Conservation (phyloP, 2,113 vertebrate genomes). For the Ophthalmolycus amberensis region DNA sequence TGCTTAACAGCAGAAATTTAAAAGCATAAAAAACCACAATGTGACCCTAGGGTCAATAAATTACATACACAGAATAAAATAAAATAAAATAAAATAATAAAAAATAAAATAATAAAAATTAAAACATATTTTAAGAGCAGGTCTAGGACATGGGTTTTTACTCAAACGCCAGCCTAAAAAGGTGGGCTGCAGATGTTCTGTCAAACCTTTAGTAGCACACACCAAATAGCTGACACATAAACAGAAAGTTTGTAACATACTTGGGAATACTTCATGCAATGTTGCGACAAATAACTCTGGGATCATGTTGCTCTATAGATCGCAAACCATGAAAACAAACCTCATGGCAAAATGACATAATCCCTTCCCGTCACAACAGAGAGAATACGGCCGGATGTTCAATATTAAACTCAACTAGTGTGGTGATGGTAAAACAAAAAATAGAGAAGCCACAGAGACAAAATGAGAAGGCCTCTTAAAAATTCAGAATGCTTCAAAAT, state of each 20-base stretch:
- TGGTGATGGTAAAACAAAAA: constrained; percentile 6
- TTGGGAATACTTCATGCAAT: not conserved
- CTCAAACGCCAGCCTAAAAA: not conserved
- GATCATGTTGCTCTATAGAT: constrained; percentile 38
- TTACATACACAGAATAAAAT: no score
- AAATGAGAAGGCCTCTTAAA: constrained; percentile 30
- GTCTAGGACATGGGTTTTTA: no score
- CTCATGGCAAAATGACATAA: constrained; percentile 30
- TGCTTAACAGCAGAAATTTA: no score
- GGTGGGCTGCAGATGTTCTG: constrained; percentile 7
- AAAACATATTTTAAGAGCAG: no score
- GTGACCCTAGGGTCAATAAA: no score
- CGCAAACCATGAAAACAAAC: constrained; percentile 19
- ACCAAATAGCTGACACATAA: constrained; percentile 7
- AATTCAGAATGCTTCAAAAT: constrained; percentile 7
- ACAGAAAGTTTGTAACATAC: constrained; percentile 11
- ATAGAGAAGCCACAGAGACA: constrained; percentile 14
- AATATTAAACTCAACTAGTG: not conserved
- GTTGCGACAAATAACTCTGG: constrained; percentile 3
- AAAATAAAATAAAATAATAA: no score
- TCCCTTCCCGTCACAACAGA: constrained; percentile 25
- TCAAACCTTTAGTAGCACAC: not conserved
- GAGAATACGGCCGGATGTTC: constrained; percentile 24
- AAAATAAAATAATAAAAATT: no score
- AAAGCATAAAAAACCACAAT: no score